phyloP scores from a whole-genome alignment of 2,113 vertebrate species.

The Coregonus clupeaformis region DNA sequence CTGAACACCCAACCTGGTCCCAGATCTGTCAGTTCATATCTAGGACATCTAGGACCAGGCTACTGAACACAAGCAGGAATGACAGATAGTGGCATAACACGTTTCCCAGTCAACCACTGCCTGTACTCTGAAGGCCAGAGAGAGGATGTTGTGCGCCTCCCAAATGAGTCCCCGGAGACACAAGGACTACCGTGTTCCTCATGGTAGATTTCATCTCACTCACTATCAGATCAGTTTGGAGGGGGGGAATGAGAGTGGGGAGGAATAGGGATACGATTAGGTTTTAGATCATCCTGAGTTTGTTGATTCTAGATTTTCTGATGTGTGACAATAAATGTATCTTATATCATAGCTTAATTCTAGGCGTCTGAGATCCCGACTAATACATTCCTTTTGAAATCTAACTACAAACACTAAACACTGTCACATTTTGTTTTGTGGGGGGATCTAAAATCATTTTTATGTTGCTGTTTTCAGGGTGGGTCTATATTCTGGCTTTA shows the following conservation, averaged over 20 bases:
- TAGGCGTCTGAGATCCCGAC: too few relatives aligned
- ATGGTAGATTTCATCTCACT: slow-evolving; percentile 28
- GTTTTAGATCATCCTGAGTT: slow-evolving; percentile 6
- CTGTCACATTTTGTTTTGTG: too few relatives aligned
- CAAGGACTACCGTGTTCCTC: slow-evolving; percentile 28
- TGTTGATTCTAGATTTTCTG: slow-evolving; percentile 32
- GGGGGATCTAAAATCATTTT: too few relatives aligned
- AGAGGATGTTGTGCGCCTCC: slow-evolving; percentile 45
- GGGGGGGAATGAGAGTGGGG: too few relatives aligned
- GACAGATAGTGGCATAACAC: slow-evolving; percentile 63
- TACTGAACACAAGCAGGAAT: slow-evolving; percentile 13
- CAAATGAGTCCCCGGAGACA: slow-evolving; percentile 72
- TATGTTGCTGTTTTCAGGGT: too few relatives aligned
- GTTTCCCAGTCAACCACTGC: slow-evolving; percentile 63
- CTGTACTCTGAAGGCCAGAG: slow-evolving; percentile 64
- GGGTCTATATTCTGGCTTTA: too few relatives aligned
- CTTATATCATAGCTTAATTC: too few relatives aligned
- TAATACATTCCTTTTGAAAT: too few relatives aligned
- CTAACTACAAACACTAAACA: too few relatives aligned
- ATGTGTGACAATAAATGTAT: background rate
- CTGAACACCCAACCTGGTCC: too few relatives aligned
- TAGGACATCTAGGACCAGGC: too few relatives aligned
- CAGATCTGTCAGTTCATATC: too few relatives aligned
- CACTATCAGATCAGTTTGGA: slow-evolving; percentile 31
- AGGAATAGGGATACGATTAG: background rate